Evolutionary conservation across 1,140 invertebrate genomes (phyloP).

Genomic region (Bombus haemorrhoidalis): DNA sequence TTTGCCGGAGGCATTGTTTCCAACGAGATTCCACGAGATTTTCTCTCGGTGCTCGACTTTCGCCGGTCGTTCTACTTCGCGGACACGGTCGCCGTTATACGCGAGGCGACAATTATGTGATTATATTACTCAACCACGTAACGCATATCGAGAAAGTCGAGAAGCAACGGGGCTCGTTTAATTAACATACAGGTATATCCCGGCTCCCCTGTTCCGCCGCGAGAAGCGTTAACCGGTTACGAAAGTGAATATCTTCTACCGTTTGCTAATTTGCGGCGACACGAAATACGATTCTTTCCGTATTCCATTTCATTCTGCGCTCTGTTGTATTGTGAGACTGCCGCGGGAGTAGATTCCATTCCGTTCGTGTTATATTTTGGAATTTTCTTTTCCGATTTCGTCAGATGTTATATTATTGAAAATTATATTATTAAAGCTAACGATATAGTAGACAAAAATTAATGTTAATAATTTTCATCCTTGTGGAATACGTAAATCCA

Average conservation of each 20-base stretch:
- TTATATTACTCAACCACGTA: constrained; percentile 49
- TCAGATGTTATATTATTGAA: too few relatives aligned
- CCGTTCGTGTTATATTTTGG: neutral
- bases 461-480: too few relatives aligned
- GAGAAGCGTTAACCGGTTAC: constrained; percentile 5
- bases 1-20: constrained; percentile 22
- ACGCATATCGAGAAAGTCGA: constrained; percentile 46
- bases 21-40: constrained; percentile 61
- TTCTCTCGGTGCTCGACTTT: constrained; percentile 71
- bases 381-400: neutral
- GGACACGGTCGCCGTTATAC: constrained; percentile 23
- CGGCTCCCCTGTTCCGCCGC: too few relatives aligned
- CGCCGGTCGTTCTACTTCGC: constrained; percentile 66
- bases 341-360: neutral
- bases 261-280: neutral
- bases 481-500: too few relatives aligned
- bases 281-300: neutral
- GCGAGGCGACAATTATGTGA: constrained; percentile 49
- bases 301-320: neutral
- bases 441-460: too few relatives aligned
- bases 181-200: constrained; percentile 27
- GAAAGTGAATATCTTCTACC: constrained; percentile 14
- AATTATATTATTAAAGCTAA: too few relatives aligned
- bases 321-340: neutral
- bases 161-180: constrained; percentile 1